Conservation (phyloP, 2,888 invertebrate species). For the Cepaea hortensis region DNA sequence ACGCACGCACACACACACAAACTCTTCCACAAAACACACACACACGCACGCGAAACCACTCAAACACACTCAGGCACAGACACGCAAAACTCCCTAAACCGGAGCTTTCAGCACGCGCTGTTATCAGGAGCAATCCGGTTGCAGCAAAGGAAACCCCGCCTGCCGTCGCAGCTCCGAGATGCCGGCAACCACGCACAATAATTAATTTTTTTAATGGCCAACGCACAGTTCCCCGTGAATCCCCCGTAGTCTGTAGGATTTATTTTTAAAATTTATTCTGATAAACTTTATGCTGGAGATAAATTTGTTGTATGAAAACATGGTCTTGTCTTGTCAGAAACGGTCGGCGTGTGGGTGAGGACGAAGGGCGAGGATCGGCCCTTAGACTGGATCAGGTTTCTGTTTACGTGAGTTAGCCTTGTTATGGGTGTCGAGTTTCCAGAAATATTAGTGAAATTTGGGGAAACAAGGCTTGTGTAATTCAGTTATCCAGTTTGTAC, state of each 20-base stretch:
- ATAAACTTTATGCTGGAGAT: background rate
- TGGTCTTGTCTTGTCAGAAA: background rate
- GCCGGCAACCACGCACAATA: background rate
- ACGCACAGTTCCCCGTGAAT: background rate
- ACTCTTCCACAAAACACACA: background rate
- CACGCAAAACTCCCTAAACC: background rate
- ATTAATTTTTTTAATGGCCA: constrained; percentile 39
- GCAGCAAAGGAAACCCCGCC: constrained; percentile 10
- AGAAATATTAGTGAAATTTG: no score
- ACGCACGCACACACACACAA: background rate
- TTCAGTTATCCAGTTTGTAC: no score
- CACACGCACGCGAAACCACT: background rate
- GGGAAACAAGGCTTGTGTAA: no score
- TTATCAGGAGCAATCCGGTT: constrained; percentile 12
- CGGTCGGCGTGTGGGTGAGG: background rate
- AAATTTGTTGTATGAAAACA: constrained; percentile 11
- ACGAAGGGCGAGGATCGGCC: background rate
- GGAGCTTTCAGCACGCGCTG: background rate
- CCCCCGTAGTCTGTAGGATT: background rate
- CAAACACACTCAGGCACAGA: background rate
- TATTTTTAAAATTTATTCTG: constrained; percentile 7
- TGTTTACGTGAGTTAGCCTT: background rate
- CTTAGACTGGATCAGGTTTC: background rate
- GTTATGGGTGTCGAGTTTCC: background rate
- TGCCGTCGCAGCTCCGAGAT: background rate